Percentiles rank a stretch among this genome's conserved stretches.
phyloP scores from a whole-genome alignment of 2,797 vertebrate species.

The Poeciliopsis turneri region DNA sequence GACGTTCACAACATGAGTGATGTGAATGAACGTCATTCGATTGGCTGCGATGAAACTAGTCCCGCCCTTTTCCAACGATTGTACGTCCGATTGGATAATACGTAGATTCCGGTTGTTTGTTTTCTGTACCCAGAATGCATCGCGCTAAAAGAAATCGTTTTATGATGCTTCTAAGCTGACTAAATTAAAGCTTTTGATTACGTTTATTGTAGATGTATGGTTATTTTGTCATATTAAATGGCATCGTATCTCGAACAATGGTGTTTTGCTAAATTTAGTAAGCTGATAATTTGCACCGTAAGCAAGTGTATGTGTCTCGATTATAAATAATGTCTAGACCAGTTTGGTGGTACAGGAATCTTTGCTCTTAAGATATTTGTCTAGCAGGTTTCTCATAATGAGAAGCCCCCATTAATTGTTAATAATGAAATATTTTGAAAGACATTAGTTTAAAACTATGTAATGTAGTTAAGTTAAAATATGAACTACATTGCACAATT shows the following conservation, averaged over 20 bases:
- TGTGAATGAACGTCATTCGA: not conserved
- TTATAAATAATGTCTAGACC: accelerated
- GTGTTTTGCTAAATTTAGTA: accelerated
- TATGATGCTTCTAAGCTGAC: too few relatives aligned
- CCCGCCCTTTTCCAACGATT: not conserved
- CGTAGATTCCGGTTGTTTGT: not conserved
- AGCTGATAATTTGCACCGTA: not conserved
- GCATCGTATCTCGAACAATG: not conserved
- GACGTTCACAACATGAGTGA: not conserved
- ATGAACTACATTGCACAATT: not conserved
- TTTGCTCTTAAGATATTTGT: slow-evolving; percentile 84
- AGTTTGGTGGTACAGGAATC: accelerated
- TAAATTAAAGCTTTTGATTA: not conserved
- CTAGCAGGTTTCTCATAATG: slow-evolving; percentile 74
- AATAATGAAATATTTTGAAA: accelerated
- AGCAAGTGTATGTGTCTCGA: accelerated
- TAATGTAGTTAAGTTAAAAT: accelerated
- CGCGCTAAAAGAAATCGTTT: slow-evolving; percentile 13
- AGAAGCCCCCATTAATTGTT: slow-evolving; percentile 57
- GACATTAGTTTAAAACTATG: accelerated
- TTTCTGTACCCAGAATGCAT: slow-evolving; percentile 56
- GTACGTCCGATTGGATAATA: slow-evolving; percentile 47
- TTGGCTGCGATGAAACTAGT: slow-evolving; percentile 14
- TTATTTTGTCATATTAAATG: accelerated
- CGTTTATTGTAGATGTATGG: not conserved